phyloP scores from a whole-genome alignment of 2,113 vertebrate genomes.

The Melozone crissalis region DNA sequence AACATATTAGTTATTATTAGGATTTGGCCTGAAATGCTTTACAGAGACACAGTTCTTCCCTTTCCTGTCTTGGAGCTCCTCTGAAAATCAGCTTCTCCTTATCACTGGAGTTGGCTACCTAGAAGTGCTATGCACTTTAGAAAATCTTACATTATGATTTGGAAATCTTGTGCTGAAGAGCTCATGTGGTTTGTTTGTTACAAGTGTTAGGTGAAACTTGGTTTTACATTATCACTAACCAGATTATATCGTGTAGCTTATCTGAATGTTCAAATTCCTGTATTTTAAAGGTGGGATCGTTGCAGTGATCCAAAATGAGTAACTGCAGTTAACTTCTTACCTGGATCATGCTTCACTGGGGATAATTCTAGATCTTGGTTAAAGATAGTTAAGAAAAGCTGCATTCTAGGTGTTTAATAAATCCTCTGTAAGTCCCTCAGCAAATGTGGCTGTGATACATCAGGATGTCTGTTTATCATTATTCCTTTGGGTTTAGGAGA shows the following conservation, averaged over 20 bases:
- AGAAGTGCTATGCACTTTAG: background rate
- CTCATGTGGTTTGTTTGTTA: background rate
- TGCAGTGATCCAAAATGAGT: background rate
- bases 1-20: background rate
- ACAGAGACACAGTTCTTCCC: background rate
- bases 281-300: background rate
- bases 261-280: background rate
- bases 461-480: background rate
- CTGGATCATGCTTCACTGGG: background rate
- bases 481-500: background rate
- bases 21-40: background rate
- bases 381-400: background rate
- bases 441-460: background rate
- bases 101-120: background rate
- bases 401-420: background rate
- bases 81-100: background rate
- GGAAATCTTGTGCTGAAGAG: background rate
- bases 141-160: background rate
- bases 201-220: background rate
- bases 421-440: background rate
- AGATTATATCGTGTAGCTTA: background rate
- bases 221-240: background rate
- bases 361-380: background rate
- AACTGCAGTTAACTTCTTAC: background rate
- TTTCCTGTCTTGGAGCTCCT: background rate